Conservation (phyloP, 2,113 vertebrate genomes). For the Gasterosteus nipponicus region DNA sequence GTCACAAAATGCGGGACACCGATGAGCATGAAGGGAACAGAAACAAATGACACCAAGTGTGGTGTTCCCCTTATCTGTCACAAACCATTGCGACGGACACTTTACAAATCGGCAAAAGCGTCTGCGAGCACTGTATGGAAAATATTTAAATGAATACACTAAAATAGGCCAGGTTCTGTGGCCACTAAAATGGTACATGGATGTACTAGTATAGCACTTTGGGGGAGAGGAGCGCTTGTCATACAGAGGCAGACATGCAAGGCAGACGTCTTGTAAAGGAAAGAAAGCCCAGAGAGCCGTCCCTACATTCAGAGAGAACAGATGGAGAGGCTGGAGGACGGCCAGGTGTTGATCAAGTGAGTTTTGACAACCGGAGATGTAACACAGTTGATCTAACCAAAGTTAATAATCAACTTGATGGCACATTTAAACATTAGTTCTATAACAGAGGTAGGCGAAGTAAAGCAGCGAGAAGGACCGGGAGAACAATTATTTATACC, state of each 20-base stretch:
- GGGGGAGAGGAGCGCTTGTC: no score
- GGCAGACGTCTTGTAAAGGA: constrained; percentile 32
- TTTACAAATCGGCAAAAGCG: no score
- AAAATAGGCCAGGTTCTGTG: no score
- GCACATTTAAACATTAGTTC: constrained; percentile 48
- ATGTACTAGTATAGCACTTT: no score
- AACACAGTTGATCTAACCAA: constrained; percentile 31
- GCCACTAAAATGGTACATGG: no score
- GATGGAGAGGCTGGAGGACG: constrained; percentile 55
- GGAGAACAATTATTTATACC: constrained; percentile 69
- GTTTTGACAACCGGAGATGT: constrained; percentile 17
- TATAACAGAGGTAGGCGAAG: constrained; percentile 53
- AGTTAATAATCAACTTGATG: constrained; percentile 43
- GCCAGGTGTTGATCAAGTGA: constrained; percentile 38
- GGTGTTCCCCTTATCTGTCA: constrained; percentile 35
- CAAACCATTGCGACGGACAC: constrained; percentile 12
- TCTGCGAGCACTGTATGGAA: no score
- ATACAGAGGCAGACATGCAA: no score
- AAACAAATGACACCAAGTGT: constrained; percentile 11
- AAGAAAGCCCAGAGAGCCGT: constrained; percentile 49
- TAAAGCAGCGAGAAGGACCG: constrained; percentile 36
- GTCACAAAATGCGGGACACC: constrained; percentile 3
- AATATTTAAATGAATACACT: no score
- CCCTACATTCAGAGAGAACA: constrained; percentile 53
- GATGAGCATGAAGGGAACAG: constrained; percentile 15